Percentiles rank a stretch among this genome's conserved stretches.
Conservation (phyloP, 2,113 vertebrate species). For the Climacteris rufus region DNA sequence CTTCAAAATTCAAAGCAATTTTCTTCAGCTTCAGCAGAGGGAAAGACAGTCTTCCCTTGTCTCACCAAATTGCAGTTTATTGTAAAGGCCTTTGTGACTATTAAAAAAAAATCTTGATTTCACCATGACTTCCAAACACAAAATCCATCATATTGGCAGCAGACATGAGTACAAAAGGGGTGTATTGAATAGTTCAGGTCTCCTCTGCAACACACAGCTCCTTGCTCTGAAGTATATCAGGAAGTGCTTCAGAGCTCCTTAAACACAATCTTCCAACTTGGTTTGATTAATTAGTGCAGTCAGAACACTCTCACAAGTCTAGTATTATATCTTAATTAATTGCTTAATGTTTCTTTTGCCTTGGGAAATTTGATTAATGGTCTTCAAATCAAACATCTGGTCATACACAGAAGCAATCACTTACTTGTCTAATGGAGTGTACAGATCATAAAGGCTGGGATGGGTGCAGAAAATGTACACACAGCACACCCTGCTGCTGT, state of each 20-base stretch:
- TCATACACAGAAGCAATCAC: background rate
- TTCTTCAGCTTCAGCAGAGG: background rate
- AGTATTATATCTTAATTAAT: slow-evolving; percentile 15
- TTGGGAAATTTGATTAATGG: slow-evolving; percentile 41
- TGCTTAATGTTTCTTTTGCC: slow-evolving; percentile 8
- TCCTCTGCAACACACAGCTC: background rate
- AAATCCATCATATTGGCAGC: background rate
- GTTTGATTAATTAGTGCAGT: slow-evolving; percentile 29
- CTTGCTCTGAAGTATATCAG: background rate
- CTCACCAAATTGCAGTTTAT: background rate
- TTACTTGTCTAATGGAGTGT: background rate
- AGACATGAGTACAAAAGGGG: background rate
- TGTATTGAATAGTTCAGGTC: background rate
- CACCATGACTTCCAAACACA: background rate
- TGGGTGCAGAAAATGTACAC: background rate
- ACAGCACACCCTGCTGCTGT: background rate
- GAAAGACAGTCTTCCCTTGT: background rate
- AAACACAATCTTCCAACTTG: background rate
- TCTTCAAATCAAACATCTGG: slow-evolving; percentile 14
- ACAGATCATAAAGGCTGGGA: background rate
- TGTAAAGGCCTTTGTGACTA: background rate
- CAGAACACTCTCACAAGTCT: background rate
- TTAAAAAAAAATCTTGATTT: background rate
- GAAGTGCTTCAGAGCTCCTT: background rate
- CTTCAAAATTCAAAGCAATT: background rate